Conservation (phyloP, 2,888 invertebrate genomes). For the Sipha maydis region DNA sequence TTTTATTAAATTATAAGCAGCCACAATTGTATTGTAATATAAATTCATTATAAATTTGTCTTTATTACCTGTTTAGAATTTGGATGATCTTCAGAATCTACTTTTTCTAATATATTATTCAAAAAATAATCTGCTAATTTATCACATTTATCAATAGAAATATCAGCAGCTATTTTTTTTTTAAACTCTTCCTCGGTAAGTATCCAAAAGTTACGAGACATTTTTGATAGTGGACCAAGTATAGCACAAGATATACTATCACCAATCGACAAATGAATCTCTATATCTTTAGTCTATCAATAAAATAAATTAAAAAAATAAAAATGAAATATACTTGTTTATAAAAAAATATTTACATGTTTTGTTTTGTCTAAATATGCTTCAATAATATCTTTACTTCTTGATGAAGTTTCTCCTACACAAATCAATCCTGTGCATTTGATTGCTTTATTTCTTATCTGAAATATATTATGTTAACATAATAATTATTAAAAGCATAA, state of each 20-base stretch:
- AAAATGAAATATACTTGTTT: constrained; percentile 15
- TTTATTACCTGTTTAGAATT: constrained; percentile 79
- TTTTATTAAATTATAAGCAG: neutral
- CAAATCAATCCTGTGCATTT: constrained; percentile 82
- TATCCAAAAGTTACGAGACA: constrained; percentile 79
- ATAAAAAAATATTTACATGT: constrained; percentile 38
- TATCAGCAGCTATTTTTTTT: constrained; percentile 70
- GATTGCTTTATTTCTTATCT: constrained; percentile 77
- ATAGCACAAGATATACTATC: constrained; percentile 86
- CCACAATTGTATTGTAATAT: too few species aligned
- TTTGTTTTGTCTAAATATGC: constrained; percentile 54
- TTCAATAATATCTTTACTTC: constrained; percentile 51
- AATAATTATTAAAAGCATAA: neutral
- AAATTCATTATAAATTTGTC: too few species aligned
- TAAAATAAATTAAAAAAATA: constrained; percentile 65
- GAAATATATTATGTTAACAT: constrained; percentile 58
- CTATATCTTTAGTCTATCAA: constrained; percentile 77
- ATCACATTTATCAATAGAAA: constrained; percentile 71
- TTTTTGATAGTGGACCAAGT: constrained; percentile 80
- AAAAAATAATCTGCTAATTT: constrained; percentile 69
- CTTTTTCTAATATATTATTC: constrained; percentile 75
- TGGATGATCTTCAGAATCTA: constrained; percentile 77
- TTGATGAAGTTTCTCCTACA: constrained; percentile 75
- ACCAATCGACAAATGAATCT: constrained; percentile 88
- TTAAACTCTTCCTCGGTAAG: constrained; percentile 70